phyloP scores from a whole-genome alignment of 2,113 vertebrate species.

The Periophthalmodon schlosseri region DNA sequence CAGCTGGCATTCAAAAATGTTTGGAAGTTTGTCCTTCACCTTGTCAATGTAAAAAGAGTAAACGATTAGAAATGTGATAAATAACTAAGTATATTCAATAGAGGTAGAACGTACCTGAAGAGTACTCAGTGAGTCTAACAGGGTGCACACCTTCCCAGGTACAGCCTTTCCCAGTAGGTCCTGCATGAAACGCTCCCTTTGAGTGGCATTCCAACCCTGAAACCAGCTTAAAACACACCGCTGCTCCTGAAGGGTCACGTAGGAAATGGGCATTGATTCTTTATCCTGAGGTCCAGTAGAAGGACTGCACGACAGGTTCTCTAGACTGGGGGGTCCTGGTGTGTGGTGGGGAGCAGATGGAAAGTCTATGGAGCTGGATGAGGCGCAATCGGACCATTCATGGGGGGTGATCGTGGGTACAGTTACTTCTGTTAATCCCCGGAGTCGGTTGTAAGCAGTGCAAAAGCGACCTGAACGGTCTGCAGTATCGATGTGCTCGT shows the following conservation, averaged over 20 bases:
- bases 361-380: slow-evolving; percentile 44
- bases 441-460: slow-evolving; percentile 17
- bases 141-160: slow-evolving; percentile 85
- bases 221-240: slow-evolving; percentile 89
- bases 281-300: slow-evolving; percentile 24
- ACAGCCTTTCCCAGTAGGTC: slow-evolving; percentile 87
- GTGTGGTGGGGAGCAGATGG: slow-evolving; percentile 48
- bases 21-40: slow-evolving; percentile 81
- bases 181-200: slow-evolving; percentile 83
- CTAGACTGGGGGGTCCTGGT: slow-evolving; percentile 57
- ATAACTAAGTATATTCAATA: background rate
- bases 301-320: slow-evolving; percentile 63
- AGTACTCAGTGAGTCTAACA: slow-evolving; percentile 83
- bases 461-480: background rate
- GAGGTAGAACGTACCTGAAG: slow-evolving; percentile 73
- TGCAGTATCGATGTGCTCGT: slow-evolving; percentile 18
- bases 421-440: slow-evolving; percentile 6
- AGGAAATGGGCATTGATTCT: slow-evolving; percentile 75
- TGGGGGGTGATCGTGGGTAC: slow-evolving; percentile 9
- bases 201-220: slow-evolving; percentile 76
- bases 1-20: slow-evolving; percentile 89
- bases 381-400: slow-evolving; percentile 29
- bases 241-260: slow-evolving; percentile 86
- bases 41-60: slow-evolving; percentile 23
- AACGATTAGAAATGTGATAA: background rate